Evolutionary conservation across 2,113 vertebrate species (phyloP), one percentile per base, ranked within the genome.

Genomic region (Strix aluco): DNA sequence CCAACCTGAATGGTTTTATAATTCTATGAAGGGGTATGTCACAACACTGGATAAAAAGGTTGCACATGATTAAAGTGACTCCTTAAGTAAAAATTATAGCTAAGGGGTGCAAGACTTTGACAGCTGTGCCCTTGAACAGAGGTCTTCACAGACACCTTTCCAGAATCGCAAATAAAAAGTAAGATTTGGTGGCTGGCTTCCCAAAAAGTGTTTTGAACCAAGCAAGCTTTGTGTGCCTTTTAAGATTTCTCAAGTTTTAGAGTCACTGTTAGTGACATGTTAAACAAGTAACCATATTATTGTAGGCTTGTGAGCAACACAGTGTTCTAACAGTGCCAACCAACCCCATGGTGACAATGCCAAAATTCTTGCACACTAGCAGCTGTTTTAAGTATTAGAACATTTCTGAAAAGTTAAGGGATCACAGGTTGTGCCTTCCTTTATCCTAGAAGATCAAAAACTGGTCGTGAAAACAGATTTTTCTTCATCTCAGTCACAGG

Each of bases 251-350:
- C n/a, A 90, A 29, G 40, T 73, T 90, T 58, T 73, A 17, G 54
- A 82, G 36, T 88, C 81, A 69, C 52, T 72, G 25, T 66, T 63
- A 63, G 21, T 67, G 81, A 74, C 81, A 87, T 46, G 36, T 22
- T 93, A 92, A 96, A 92, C 67, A 95, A 88, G 12, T 51, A 93
- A 92, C 79, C 59, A 40, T 85, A 81, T 88, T 92, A 78, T 88
- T 93, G 62, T 70, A 88, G 62, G n/a, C 47, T 82, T 77, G n/a
- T 9, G 26, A 96, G 42, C 54, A 88, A 34, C 29, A 77, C 4
- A 14, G 65, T 72, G 32, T 42, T 90, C 71, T 74, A 90, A 86
- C 32, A 73, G 34, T n/a, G 47, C 74, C 87, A 87, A 90, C 59
- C 14, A 95, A 65, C 19, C 46, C 23, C 26, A 8, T 29, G 20